Conservation (phyloP, 1,140 invertebrate genomes). For the Hycleus cichorii region DNA sequence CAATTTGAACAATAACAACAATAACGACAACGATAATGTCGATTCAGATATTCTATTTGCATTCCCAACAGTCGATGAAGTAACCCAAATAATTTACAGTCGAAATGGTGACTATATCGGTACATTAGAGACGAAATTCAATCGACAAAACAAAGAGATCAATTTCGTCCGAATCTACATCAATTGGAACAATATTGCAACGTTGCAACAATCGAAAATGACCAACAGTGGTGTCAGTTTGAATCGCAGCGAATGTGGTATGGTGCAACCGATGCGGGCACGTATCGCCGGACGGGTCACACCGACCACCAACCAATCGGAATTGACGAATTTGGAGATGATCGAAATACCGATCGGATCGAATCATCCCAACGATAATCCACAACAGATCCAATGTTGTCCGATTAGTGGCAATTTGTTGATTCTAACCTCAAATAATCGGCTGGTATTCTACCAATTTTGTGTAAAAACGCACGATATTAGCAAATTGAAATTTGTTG, state of each 20-base stretch:
- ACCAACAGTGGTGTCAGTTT: slow-evolving; percentile 36
- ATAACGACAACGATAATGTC: too few relatives aligned
- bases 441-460: slow-evolving; percentile 50
- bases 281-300: slow-evolving; percentile 62
- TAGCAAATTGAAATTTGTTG: slow-evolving; percentile 55
- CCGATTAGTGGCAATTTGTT: slow-evolving; percentile 54
- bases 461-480: slow-evolving; percentile 52
- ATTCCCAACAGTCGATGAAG: slow-evolving; percentile 60
- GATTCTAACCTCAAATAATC: slow-evolving; percentile 47
- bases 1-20: slow-evolving; percentile 41
- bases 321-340: slow-evolving; percentile 56
- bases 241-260: slow-evolving; percentile 36
- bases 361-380: slow-evolving; percentile 45
- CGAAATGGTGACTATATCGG: slow-evolving; percentile 48
- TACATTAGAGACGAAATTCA: slow-evolving; percentile 54
- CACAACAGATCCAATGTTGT: slow-evolving; percentile 54
- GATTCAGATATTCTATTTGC: slow-evolving; percentile 44
- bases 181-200: slow-evolving; percentile 49
- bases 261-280: slow-evolving; percentile 56
- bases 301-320: slow-evolving; percentile 49
- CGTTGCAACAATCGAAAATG: slow-evolving; percentile 40
- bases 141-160: slow-evolving; percentile 45
- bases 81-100: slow-evolving; percentile 47
- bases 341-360: slow-evolving; percentile 55
- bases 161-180: slow-evolving; percentile 57